These are phyloP conservation scores for Neosalanx taihuensis DNA, from an alignment of 2,797 vertebrate species.

Conservation along the genomic window DNA sequence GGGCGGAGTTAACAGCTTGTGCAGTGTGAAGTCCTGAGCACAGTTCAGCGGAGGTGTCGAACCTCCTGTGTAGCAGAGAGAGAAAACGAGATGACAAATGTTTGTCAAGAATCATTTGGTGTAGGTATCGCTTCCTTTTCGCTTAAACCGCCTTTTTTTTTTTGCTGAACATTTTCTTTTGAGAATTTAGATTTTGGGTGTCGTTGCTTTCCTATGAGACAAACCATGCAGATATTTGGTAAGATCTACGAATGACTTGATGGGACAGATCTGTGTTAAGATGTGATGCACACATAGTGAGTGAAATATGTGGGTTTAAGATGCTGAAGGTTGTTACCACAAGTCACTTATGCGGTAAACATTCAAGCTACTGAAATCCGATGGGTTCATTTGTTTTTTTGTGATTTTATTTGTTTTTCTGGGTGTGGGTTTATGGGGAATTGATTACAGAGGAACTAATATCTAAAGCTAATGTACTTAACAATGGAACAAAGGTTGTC, in stretches of 20 bases:
- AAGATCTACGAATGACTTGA: slow-evolving; percentile 75
- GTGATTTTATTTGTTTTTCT: slow-evolving; percentile 38
- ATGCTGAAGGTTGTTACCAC: slow-evolving; percentile 65
- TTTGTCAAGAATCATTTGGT: slow-evolving; percentile 76
- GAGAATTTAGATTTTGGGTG: slow-evolving; percentile 66
- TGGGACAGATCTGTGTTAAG: slow-evolving; percentile 49
- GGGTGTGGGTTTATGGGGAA: slow-evolving; percentile 60
- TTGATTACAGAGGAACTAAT: slow-evolving; percentile 56
- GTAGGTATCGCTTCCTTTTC: slow-evolving; percentile 74
- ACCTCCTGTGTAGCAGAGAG: slow-evolving; percentile 67
- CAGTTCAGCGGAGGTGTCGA: slow-evolving; percentile 63
- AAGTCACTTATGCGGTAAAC: slow-evolving; percentile 71
- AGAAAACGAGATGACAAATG: slow-evolving; percentile 66
- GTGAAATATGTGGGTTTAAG: slow-evolving; percentile 54
- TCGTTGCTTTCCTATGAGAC: slow-evolving; percentile 12
- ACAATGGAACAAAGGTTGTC: slow-evolving; percentile 44
- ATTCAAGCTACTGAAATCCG: slow-evolving; percentile 84
- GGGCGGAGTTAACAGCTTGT: slow-evolving; percentile 57
- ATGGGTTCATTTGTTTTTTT: slow-evolving; percentile 45
- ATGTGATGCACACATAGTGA: slow-evolving; percentile 53
- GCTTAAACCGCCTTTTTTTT: slow-evolving; percentile 73
- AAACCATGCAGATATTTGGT: slow-evolving; percentile 69
- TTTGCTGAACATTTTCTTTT: slow-evolving; percentile 73
- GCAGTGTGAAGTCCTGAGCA: slow-evolving; percentile 70
- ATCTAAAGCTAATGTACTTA: slow-evolving; percentile 63